phyloP scores from a whole-genome alignment of 2,888 invertebrate genomes.

The Tricholauxania praeusta region DNA sequence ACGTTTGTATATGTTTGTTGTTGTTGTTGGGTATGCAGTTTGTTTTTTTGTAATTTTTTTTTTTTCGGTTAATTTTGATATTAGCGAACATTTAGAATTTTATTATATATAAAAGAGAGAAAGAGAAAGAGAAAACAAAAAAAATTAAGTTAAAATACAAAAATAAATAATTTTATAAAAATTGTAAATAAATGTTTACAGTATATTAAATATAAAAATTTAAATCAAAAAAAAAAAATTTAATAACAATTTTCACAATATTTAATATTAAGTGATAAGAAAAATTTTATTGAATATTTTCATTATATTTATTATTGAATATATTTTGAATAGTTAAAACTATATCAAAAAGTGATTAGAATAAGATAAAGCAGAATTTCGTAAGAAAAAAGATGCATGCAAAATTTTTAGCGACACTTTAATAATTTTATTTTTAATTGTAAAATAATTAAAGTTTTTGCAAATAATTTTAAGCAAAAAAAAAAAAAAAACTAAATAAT shows the following conservation, averaged over 20 bases:
- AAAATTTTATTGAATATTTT: slow-evolving; percentile 4
- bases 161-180: slow-evolving; percentile 14
- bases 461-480: slow-evolving; percentile 45
- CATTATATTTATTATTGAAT: neutral
- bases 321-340: slow-evolving; percentile 2
- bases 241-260: slow-evolving; percentile 5
- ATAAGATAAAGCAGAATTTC: too few species aligned
- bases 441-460: neutral
- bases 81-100: slow-evolving; percentile 37
- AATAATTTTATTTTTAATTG: slow-evolving; percentile 2
- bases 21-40: slow-evolving; percentile 34
- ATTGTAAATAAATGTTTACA: slow-evolving; percentile 1
- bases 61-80: slow-evolving; percentile 21
- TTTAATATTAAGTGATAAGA: neutral
- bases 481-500: slow-evolving; percentile 39
- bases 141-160: slow-evolving; percentile 20
- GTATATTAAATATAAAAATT: neutral
- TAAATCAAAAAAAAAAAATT: neutral
- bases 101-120: slow-evolving; percentile 19
- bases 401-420: slow-evolving; percentile 10
- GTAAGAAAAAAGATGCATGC: slow-evolving; percentile 21
- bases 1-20: slow-evolving; percentile 33
- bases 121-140: slow-evolving; percentile 19
- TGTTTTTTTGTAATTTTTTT: slow-evolving; percentile 30
- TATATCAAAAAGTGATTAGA: too few species aligned